phyloP scores from a whole-genome alignment of 2,888 invertebrate species.

The Zaprionus lineosus region DNA sequence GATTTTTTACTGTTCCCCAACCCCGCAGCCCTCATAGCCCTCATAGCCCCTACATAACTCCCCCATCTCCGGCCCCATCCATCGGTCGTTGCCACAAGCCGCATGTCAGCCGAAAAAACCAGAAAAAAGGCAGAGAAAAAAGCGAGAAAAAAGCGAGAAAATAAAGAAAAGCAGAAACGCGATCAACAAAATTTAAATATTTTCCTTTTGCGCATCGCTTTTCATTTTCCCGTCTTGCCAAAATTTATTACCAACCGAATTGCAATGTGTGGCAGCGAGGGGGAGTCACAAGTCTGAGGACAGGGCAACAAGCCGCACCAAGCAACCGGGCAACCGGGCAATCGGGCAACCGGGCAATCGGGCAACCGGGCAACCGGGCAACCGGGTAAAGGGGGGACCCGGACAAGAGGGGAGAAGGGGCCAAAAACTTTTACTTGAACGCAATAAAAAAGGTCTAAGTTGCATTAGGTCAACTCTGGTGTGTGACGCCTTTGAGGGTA shows the following conservation, averaged over 20 bases:
- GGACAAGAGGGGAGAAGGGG: slow-evolving; percentile 19
- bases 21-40: no score
- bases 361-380: no score
- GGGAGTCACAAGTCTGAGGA: no score
- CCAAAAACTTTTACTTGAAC: slow-evolving; percentile 16
- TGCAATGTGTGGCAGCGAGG: slow-evolving; percentile 34
- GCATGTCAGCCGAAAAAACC: slow-evolving; percentile 20
- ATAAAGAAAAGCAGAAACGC: slow-evolving; percentile 22
- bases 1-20: slow-evolving; percentile 54
- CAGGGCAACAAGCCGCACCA: slow-evolving; percentile 10
- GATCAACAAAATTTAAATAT: slow-evolving; percentile 68
- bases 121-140: slow-evolving; percentile 9
- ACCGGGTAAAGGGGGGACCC: neutral
- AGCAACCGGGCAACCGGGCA: neutral
- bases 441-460: slow-evolving; percentile 40
- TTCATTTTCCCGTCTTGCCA: slow-evolving; percentile 55
- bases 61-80: neutral
- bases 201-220: slow-evolving; percentile 44
- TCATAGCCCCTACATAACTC: neutral
- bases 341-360: no score
- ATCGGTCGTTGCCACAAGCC: slow-evolving; percentile 26
- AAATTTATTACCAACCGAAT: slow-evolving; percentile 68
- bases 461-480: slow-evolving; percentile 40
- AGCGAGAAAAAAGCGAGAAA: neutral
- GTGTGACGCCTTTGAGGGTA: slow-evolving; percentile 14